Evolutionary conservation across 1,140 invertebrate genomes (phyloP), one percentile per base, ranked within the genome.

Genomic region (Diploscapter pachys): DNA sequence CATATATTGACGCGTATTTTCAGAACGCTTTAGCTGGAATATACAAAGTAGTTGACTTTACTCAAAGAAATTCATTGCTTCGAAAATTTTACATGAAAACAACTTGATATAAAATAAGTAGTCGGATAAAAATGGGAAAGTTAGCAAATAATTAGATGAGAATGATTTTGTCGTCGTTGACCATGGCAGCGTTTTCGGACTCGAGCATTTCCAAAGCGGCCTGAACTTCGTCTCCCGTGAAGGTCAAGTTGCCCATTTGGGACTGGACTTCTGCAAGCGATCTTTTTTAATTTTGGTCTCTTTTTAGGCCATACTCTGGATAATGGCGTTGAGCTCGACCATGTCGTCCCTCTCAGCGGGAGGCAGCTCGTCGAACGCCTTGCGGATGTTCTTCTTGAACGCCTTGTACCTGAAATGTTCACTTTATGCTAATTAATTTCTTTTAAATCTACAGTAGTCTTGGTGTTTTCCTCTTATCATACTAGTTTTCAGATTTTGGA

Each of bases 391-490:
- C 50, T 75, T 75, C 50, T 78, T 77, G 64, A 85, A 84, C 48
- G 72, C 61, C 62, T 83, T 81, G 67, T 82, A 86, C n/a, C 82
- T 84, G 63, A 76, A 84, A 81, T 31, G 31, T 72, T 51, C 13
- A 61, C 83, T 79, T 31, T 85, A 72, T 8, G 81, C 83, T 70
- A 76, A 50, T 52, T 64, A 52, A 55, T 62, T 5, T 50, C 75
- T 50, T 48, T 62, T n/a, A 62, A n/a, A 55, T 63, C 63, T 6
- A 54, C 31, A 31, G 31, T 31, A 31, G 31, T 31, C 31, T 31
- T 31, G 31, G 31, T 31, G 31, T 31, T 31, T 31, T 31, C 31
- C 31, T 31, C 1, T 31, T 31, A 31, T 31, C 31, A 31, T 31
- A 31, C 31, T 31, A 31, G 31, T 31, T 31, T 31, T 31, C 31